Conservation (phyloP, 2,888 invertebrate species). For the Parnassius orleans region DNA sequence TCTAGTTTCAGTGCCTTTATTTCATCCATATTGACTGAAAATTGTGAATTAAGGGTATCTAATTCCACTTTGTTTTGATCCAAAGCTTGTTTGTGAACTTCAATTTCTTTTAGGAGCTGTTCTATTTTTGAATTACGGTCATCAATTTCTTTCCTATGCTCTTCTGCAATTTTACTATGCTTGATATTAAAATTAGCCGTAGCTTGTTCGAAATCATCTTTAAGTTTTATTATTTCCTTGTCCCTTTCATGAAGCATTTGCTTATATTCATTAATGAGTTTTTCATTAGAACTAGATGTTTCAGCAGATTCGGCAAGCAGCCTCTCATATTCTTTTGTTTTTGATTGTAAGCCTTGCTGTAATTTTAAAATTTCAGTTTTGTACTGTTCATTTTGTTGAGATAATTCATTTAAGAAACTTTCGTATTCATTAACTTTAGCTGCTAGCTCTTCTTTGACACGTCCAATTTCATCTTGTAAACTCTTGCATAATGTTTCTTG, state of each 20-base stretch:
- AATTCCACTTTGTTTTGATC: slow-evolving; percentile 75
- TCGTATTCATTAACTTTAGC: slow-evolving; percentile 74
- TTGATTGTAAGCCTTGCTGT: slow-evolving; percentile 59
- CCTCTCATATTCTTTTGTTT: slow-evolving; percentile 66
- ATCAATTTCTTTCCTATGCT: slow-evolving; percentile 75
- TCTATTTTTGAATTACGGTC: slow-evolving; percentile 75
- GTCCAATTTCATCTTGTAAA: slow-evolving; percentile 63
- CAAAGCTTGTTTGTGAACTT: slow-evolving; percentile 65
- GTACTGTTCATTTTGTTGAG: slow-evolving; percentile 66
- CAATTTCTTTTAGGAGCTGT: slow-evolving; percentile 71
- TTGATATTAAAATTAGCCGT: slow-evolving; percentile 74
- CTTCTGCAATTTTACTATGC: slow-evolving; percentile 74
- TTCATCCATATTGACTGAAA: slow-evolving; percentile 66
- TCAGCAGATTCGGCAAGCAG: slow-evolving; percentile 63
- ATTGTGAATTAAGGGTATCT: slow-evolving; percentile 68
- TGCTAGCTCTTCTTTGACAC: slow-evolving; percentile 61
- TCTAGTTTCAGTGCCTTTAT: slow-evolving; percentile 66
- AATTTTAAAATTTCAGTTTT: slow-evolving; percentile 66
- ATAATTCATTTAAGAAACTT: slow-evolving; percentile 62
- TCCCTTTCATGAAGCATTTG: slow-evolving; percentile 78
- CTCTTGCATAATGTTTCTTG: slow-evolving; percentile 58
- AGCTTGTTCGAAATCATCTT: slow-evolving; percentile 71
- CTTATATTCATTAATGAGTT: slow-evolving; percentile 70
- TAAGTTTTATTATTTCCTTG: slow-evolving; percentile 75
- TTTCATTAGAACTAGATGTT: slow-evolving; percentile 60